Base-by-base conservation (phyloP, 2,113 vertebrate species). In the Esox niger region DNA sequence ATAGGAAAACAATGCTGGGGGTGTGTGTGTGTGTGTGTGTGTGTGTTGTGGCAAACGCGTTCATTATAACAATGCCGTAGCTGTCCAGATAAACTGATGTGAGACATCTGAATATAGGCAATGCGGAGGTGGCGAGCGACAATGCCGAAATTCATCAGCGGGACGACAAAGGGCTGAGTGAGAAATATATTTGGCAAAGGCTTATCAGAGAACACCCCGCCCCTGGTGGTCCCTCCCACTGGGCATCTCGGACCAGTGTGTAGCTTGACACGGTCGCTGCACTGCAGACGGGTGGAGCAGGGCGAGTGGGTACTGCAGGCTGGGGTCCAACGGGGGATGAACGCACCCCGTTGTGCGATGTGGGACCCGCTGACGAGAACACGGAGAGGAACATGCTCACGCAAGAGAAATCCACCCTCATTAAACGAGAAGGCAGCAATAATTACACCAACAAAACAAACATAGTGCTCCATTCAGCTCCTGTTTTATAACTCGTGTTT, bases 101-200 rank as follows among this genome's bases (percentile, higher is more conserved):
- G 66, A 80, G 77, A 66, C 74, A 78, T 73, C 70, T 67, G 58
- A 68, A 68, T 59, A 17, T 65, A 55, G 74, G 62, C 73, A 66
- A 81, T 68, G 64, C 76, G 59, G 49, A 64, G 68, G 27, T 15
- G 78, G 68, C 68, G 25, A 20, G 21, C 52, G 62, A 21, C 72
- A 62, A 55, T 64, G 57, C 61, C 66, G 70, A 43, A 65, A 69
- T 65, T 82, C 74, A 77, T 58, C 66, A 79, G 62, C 72, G 71
- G 58, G 68, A 71, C 61, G 68, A 88, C 82, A 86, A 85, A 85
- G 81, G 55, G 43, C 56, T 62, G 60, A 84, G 75, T 27, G 7
- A 46, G 58, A 62, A 73, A 30, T 20, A 60, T 58, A 75, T 82
- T 80, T 82, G 79, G 79, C 74, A 69, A 27, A 47, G 67, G 65